Evolutionary conservation across 2,113 vertebrate species (phyloP).

Genomic region (Dermatemys mawii): DNA sequence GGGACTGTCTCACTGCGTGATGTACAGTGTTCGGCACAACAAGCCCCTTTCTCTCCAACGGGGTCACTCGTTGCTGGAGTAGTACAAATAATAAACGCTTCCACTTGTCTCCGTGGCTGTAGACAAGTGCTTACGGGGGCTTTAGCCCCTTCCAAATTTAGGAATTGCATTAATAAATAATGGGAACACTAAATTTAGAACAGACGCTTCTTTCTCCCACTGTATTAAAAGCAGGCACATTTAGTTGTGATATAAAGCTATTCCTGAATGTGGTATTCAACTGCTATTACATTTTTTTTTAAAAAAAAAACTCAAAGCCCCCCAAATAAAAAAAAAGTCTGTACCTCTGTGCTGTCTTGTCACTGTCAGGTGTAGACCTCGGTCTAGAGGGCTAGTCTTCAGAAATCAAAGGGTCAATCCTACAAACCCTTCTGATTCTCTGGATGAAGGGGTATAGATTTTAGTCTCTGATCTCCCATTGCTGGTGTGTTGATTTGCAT

Average conservation of each 20-base stretch:
- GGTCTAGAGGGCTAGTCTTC: background rate
- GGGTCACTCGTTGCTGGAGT: background rate
- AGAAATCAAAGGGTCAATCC: background rate
- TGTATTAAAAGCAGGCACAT: background rate
- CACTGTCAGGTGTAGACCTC: background rate
- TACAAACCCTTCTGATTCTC: background rate
- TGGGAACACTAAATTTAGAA: background rate
- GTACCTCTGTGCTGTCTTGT: background rate
- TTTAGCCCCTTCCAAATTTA: background rate
- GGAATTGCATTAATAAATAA: background rate
- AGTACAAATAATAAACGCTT: fast-evolving
- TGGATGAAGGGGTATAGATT: background rate
- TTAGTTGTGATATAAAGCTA: background rate
- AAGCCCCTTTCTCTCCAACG: background rate
- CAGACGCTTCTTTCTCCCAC: background rate
- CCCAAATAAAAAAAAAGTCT: background rate
- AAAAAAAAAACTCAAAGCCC: background rate
- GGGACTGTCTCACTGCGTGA: fast-evolving
- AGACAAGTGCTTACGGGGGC: background rate
- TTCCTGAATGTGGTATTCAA: background rate
- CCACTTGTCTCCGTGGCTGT: fast-evolving
- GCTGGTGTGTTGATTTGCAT: slow-evolving; percentile 30
- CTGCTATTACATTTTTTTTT: background rate
- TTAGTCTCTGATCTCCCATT: background rate
- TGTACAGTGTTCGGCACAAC: fast-evolving